Evolutionary conservation across 2,113 vertebrate genomes (phyloP).

Genomic region (Eclectus roratus): DNA sequence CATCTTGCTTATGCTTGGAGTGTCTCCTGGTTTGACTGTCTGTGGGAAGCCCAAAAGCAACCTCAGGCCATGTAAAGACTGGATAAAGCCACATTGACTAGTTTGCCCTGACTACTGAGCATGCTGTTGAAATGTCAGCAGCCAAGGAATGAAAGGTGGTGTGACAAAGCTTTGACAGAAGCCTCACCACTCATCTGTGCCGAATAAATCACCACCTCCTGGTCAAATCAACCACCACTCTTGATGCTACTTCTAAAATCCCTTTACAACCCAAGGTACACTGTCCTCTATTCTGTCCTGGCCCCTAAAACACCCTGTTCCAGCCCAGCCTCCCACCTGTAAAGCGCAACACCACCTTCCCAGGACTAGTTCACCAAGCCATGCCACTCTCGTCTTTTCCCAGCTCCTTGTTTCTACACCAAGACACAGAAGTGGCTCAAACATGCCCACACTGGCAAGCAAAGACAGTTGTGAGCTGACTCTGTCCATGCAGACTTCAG

Average conservation of each 20-base stretch:
- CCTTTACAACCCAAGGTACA: rapidly evolving
- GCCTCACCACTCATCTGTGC: neutral
- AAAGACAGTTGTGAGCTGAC: neutral
- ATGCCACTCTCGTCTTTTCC: neutral
- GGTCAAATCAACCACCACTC: neutral
- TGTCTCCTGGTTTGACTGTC: neutral
- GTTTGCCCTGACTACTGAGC: neutral
- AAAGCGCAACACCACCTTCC: neutral
- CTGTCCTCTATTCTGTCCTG: neutral
- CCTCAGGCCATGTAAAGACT: neutral
- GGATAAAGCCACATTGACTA: neutral
- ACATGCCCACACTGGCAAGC: neutral
- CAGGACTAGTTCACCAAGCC: neutral
- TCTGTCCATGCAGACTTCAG: neutral
- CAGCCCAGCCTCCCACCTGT: neutral
- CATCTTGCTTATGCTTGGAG: neutral
- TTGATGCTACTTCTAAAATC: neutral
- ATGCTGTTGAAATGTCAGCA: neutral
- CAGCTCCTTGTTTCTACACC: neutral
- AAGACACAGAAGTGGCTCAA: neutral
- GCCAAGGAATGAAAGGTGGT: neutral
- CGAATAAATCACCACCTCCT: neutral
- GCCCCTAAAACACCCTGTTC: rapidly evolving
- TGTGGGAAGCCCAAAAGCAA: neutral
- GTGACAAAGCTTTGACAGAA: neutral